phyloP scores from a whole-genome alignment of 2,113 vertebrate genomes.

The Python bivittatus region DNA sequence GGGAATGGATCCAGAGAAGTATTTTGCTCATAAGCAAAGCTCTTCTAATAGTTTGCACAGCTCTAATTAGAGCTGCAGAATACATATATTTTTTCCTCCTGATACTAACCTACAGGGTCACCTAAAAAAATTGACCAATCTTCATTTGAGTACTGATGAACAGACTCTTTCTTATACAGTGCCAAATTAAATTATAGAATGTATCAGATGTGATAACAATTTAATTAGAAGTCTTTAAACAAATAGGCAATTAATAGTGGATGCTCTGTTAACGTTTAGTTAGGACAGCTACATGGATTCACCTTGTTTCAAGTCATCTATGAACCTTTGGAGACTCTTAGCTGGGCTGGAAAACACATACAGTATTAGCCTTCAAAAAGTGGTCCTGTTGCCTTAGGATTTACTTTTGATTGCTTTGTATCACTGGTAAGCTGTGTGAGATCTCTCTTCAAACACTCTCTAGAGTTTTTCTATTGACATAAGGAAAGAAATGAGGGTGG shows the following conservation, averaged over 20 bases:
- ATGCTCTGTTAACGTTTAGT: background rate
- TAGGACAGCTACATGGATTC: background rate
- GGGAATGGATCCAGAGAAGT: background rate
- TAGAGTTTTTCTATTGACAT: background rate
- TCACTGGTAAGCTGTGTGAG: background rate
- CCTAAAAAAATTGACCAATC: background rate
- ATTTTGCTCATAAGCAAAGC: background rate
- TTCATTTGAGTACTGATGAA: background rate
- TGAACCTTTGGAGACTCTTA: background rate
- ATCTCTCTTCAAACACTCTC: background rate
- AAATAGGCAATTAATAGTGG: background rate
- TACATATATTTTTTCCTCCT: background rate
- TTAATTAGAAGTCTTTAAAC: background rate
- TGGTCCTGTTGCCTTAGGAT: background rate
- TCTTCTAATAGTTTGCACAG: background rate
- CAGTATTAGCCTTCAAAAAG: background rate
- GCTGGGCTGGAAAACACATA: background rate
- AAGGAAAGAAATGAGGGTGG: slow-evolving; percentile 6
- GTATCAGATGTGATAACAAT: background rate
- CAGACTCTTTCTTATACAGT: background rate
- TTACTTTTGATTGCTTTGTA: slow-evolving; percentile 3
- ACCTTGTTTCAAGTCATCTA: background rate
- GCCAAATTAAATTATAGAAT: background rate
- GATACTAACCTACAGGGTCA: background rate
- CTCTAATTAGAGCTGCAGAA: background rate